Conservation (phyloP, 2,113 vertebrate species). For the Rousettus leschenaultii region DNA sequence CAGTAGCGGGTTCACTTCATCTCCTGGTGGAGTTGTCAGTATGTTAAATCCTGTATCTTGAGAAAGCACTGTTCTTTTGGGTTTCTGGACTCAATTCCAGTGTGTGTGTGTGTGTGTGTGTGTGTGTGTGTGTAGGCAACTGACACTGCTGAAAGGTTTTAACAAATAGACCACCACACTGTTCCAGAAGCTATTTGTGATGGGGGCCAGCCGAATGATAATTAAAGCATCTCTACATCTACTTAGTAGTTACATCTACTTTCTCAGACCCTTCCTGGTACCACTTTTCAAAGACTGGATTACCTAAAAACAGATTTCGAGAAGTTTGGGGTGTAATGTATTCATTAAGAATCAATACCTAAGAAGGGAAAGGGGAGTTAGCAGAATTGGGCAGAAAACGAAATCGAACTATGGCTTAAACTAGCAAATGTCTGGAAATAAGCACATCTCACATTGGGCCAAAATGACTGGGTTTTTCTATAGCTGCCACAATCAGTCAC, state of each 20-base stretch:
- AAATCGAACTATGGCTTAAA: background rate
- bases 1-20: background rate
- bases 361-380: background rate
- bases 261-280: background rate
- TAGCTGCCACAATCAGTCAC: background rate
- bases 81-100: background rate
- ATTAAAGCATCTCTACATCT: background rate
- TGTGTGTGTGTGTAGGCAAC: background rate
- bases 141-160: background rate
- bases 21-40: background rate
- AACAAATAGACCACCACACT: background rate
- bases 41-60: background rate
- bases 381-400: background rate
- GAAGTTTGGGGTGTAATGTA: background rate
- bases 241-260: background rate
- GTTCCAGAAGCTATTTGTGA: background rate
- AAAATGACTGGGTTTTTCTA: background rate
- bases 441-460: background rate
- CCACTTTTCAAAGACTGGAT: background rate
- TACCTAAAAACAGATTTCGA: background rate
- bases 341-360: background rate
- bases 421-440: background rate
- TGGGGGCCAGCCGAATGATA: background rate
- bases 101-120: background rate
- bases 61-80: background rate